These are phyloP conservation scores for Agelas oroides DNA, from an alignment of 37 sponge, comb jelly and placozoan genomes.

Conservation along the genomic window DNA sequence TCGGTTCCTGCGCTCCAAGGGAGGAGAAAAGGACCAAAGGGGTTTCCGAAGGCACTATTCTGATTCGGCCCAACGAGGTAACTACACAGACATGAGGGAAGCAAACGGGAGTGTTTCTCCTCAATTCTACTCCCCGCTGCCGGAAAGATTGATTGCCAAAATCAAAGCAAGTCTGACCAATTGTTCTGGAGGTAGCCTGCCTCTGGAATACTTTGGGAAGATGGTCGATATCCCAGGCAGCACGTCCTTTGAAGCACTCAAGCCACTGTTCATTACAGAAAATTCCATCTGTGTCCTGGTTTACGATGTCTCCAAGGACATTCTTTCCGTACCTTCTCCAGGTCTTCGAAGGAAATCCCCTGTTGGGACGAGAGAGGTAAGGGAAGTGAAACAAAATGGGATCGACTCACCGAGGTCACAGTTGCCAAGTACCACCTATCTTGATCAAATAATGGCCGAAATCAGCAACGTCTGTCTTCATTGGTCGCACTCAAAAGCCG, in stretches of 20 bases:
- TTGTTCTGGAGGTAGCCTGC: conserved; percentile 9
- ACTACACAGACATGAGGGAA: not conserved
- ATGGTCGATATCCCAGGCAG: conserved; percentile 55
- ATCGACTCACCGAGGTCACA: not conserved
- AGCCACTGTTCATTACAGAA: conserved; percentile 55
- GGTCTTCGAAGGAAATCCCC: conserved; percentile 9
- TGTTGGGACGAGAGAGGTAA: not conserved
- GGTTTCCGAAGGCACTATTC: conserved; percentile 18
- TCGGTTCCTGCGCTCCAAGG: not conserved
- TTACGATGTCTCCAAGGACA: conserved; percentile 52
- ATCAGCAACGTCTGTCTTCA: conserved; percentile 55
- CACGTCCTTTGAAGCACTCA: conserved; percentile 11
- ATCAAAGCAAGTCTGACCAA: conserved; percentile 41
- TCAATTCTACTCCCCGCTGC: conserved; percentile 12
- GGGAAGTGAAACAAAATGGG: conserved; percentile 7
- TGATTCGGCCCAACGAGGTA: not conserved
- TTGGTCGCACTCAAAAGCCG: conserved; percentile 30
- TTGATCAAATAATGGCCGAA: conserved; percentile 41
- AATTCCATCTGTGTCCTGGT: conserved; percentile 39
- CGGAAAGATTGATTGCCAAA: conserved; percentile 48
- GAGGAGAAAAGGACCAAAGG: not conserved
- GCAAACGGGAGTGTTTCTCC: not conserved
- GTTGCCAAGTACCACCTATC: conserved; percentile 23
- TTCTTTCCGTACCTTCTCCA: conserved; percentile 25
- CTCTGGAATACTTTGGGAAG: conserved; percentile 27